phyloP scores from a whole-genome alignment of 2,888 invertebrate genomes.

The Eucriotettix oculatus region DNA sequence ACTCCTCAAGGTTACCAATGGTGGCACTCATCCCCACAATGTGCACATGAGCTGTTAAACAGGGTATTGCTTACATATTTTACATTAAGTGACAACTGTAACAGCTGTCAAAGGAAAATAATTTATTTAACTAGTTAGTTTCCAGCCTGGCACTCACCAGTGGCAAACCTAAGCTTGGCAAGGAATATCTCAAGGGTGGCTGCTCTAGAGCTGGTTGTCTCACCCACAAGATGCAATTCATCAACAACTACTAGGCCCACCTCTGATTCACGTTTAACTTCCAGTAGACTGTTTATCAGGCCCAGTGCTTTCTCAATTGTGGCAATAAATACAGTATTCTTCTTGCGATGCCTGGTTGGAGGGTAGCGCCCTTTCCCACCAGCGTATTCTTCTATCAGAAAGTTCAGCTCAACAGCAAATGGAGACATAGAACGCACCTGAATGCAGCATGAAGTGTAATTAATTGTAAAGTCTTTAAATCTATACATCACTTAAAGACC shows the following conservation, averaged over 20 bases:
- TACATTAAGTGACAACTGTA: not conserved
- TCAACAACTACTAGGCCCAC: constrained; percentile 73
- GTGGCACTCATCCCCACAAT: constrained; percentile 97
- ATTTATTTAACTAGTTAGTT: not conserved
- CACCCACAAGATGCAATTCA: constrained; percentile 87
- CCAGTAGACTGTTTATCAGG: constrained; percentile 70
- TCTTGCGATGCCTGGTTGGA: constrained; percentile 61
- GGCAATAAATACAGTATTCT: constrained; percentile 70
- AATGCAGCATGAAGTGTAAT: constrained; percentile 8
- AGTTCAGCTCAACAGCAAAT: constrained; percentile 73
- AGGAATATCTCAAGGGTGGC: constrained; percentile 69
- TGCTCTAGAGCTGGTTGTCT: constrained; percentile 55
- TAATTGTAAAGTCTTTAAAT: no score
- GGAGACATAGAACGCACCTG: constrained; percentile 69
- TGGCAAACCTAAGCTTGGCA: constrained; percentile 55
- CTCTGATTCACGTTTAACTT: constrained; percentile 52
- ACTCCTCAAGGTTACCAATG: constrained; percentile 72
- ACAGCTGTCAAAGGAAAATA: constrained; percentile 6
- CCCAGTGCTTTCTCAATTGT: constrained; percentile 91
- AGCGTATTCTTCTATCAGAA: constrained; percentile 90
- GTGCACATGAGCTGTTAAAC: constrained; percentile 45
- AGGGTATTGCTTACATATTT: not conserved
- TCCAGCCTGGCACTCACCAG: constrained; percentile 25
- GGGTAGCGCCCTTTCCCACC: constrained; percentile 72
- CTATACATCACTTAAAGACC: no score